Evolutionary conservation across 2,888 invertebrate genomes (phyloP).

Genomic region (Cephus spinipes): DNA sequence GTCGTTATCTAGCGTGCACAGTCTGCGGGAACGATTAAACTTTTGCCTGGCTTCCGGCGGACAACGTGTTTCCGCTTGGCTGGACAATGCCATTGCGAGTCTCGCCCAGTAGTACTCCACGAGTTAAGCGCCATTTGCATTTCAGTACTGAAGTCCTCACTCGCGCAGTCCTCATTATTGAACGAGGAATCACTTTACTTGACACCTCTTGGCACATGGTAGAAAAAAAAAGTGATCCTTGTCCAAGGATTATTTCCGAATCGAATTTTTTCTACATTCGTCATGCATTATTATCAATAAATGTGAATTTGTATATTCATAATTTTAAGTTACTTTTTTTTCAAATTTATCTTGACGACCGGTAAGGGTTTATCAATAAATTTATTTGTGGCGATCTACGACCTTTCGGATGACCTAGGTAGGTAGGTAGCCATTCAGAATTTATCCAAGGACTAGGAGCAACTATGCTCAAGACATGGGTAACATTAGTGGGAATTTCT

Average conservation of each 20-base stretch:
- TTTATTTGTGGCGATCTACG: not conserved
- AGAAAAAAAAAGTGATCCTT: not conserved
- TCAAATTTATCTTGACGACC: not conserved
- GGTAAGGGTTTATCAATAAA: not conserved
- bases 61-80: conserved; percentile 33
- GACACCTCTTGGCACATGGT: not conserved
- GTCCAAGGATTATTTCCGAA: not conserved
- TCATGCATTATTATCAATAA: not conserved
- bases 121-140: not conserved
- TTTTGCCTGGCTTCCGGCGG: conserved; percentile 34
- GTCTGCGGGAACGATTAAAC: conserved; percentile 41
- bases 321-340: too few relatives aligned
- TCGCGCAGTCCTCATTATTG: not conserved
- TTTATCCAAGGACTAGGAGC: not conserved
- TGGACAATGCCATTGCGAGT: conserved; percentile 35
- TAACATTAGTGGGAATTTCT: not conserved
- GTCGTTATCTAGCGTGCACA: conserved; percentile 10
- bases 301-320: not conserved
- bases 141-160: not conserved
- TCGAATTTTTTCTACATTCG: too few relatives aligned
- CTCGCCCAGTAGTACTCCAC: not conserved
- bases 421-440: not conserved
- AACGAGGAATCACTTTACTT: not conserved
- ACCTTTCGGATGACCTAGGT: not conserved
- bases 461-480: not conserved